Percentiles rank a stretch among this genome's conserved stretches.
These are phyloP conservation scores for Notocelia uddmanniana DNA, from an alignment of 2,888 invertebrate species.

Conservation along the genomic window DNA sequence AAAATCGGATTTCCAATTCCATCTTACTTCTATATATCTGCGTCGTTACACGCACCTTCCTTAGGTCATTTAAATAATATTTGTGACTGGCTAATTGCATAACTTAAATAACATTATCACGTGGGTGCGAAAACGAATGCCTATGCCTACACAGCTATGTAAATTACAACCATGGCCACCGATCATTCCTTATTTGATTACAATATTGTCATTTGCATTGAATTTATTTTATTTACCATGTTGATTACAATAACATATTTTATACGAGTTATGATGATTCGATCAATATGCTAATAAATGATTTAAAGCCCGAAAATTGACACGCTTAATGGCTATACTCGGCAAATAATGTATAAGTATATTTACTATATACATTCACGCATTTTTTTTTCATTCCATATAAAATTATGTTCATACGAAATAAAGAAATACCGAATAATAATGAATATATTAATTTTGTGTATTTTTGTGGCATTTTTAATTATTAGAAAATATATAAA, in stretches of 20 bases:
- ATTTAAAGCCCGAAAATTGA: conserved; percentile 26
- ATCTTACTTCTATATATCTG: conserved; percentile 17
- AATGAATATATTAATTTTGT: too few species aligned
- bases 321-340: not conserved
- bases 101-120: conserved; percentile 33
- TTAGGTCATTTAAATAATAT: conserved; percentile 23
- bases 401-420: too few species aligned
- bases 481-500: too few species aligned
- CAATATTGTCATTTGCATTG: conserved; percentile 34
- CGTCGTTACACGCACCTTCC: conserved; percentile 7
- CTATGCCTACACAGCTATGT: conserved; percentile 43
- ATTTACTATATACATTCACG: too few species aligned
- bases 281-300: conserved; percentile 27
- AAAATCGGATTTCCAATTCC: conserved; percentile 2
- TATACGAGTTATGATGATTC: conserved; percentile 16
- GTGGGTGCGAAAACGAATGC: conserved; percentile 39
- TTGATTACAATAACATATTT: conserved; percentile 18
- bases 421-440: too few species aligned
- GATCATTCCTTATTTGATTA: conserved; percentile 36
- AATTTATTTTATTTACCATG: conserved; percentile 34
- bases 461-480: too few species aligned
- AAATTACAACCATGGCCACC: conserved; percentile 37
- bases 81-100: conserved; percentile 28
- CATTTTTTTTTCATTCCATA: too few species aligned
- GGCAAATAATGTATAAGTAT: too few species aligned